These are phyloP conservation scores for Gymnodraco acuticeps DNA, from an alignment of 2,797 vertebrate species.

Conservation along the genomic window DNA sequence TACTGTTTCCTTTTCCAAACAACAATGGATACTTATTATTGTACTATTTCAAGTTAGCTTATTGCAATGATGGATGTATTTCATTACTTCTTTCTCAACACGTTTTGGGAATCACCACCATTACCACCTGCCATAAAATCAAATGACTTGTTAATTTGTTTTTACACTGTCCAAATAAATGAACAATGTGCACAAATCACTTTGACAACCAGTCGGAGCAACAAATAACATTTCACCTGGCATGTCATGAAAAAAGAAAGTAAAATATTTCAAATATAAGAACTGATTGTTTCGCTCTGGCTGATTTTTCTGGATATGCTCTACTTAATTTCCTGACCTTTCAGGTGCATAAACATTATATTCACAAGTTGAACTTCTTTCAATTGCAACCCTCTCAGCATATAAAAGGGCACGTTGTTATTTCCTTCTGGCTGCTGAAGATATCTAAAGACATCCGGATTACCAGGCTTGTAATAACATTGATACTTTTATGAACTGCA, in stretches of 20 bases:
- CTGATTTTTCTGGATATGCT: background rate
- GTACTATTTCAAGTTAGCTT: background rate
- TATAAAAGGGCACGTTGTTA: background rate
- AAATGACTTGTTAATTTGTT: conserved; percentile 27
- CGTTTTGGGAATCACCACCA: conserved; percentile 3
- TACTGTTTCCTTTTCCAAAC: background rate
- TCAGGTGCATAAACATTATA: background rate
- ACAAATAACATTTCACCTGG: conserved; percentile 16
- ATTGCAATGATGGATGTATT: background rate
- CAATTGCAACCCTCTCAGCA: conserved; percentile 12
- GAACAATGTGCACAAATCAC: conserved; percentile 9
- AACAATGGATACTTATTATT: background rate
- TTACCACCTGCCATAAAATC: conserved; percentile 15
- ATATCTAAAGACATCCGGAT: conserved; percentile 32
- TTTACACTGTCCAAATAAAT: conserved; percentile 5
- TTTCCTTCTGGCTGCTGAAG: conserved; percentile 3
- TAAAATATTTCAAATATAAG: background rate
- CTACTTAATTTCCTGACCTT: conserved; percentile 6
- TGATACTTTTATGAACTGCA: conserved; percentile 7
- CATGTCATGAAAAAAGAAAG: background rate
- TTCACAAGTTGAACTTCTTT: background rate
- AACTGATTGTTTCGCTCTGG: background rate
- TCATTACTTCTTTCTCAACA: background rate
- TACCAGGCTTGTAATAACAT: conserved; percentile 1
- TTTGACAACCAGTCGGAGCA: conserved; percentile 4